These are phyloP conservation scores for Pachypsylla venusta DNA, from an alignment of 1,140 invertebrate species.

Conservation along the genomic window DNA sequence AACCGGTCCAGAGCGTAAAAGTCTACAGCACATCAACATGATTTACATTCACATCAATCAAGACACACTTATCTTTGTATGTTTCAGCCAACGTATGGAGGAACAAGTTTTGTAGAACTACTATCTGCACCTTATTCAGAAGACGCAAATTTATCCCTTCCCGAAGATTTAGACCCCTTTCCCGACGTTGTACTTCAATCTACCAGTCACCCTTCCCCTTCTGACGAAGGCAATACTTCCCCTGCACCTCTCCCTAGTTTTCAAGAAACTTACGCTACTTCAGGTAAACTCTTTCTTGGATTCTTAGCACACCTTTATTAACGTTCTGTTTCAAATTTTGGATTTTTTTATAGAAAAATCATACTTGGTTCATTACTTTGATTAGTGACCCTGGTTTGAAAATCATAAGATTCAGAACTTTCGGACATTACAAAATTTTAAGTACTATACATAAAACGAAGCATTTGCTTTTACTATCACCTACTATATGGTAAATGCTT, in stretches of 20 bases:
- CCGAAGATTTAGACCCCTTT: conserved; percentile 37
- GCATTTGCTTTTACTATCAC: too few relatives aligned
- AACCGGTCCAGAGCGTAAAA: too few relatives aligned
- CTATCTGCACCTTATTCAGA: conserved; percentile 42
- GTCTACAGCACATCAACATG: too few relatives aligned
- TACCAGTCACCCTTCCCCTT: conserved; percentile 39
- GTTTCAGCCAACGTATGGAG: conserved; percentile 42
- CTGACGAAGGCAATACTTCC: conserved; percentile 70
- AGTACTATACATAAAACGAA: too few relatives aligned
- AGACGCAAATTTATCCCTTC: conserved; percentile 31
- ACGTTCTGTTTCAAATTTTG: not conserved
- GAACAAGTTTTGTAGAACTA: conserved; percentile 45
- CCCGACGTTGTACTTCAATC: conserved; percentile 28
- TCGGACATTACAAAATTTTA: too few relatives aligned
- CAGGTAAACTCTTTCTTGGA: not conserved
- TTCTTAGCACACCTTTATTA: conserved; percentile 14
- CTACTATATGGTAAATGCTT: too few relatives aligned
- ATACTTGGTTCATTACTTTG: too few relatives aligned
- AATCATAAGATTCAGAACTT: too few relatives aligned
- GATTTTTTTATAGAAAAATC: too few relatives aligned
- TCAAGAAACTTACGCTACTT: conserved; percentile 25
- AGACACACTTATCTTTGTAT: too few relatives aligned
- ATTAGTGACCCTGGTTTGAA: too few relatives aligned
- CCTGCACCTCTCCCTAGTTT: conserved; percentile 28
- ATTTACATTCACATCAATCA: too few relatives aligned